Evolutionary conservation across 1,140 invertebrate genomes (phyloP).

Genomic region (Carcinoscorpius rotundicauda): DNA sequence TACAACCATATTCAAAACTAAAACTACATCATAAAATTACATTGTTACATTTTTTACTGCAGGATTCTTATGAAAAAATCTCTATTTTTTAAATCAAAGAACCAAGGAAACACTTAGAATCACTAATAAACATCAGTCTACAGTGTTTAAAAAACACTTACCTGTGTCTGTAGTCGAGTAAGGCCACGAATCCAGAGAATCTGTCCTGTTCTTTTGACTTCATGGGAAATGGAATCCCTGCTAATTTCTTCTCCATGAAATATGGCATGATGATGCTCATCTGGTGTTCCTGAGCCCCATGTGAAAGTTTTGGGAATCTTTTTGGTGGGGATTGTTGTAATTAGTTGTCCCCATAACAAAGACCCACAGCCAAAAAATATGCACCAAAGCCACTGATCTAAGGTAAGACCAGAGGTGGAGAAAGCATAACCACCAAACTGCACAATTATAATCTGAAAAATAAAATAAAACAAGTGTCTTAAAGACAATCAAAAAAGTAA

Average conservation of each 20-base stretch:
- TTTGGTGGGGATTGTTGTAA: slow-evolving; percentile 88
- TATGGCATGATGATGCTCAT: slow-evolving; percentile 71
- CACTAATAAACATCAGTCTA: too few species aligned
- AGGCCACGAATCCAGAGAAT: slow-evolving; percentile 98
- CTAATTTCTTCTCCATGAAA: slow-evolving; percentile 69
- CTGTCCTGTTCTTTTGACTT: slow-evolving; percentile 81
- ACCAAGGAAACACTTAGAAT: too few species aligned
- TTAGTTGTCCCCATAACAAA: slow-evolving; percentile 92
- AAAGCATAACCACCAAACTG: slow-evolving; percentile 96
- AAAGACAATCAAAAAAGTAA: too few species aligned
- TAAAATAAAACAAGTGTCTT: not conserved
- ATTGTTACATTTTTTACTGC: too few species aligned
- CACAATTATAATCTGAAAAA: slow-evolving; percentile 75
- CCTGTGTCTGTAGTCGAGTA: slow-evolving; percentile 97
- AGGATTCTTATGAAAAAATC: too few species aligned
- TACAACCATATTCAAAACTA: too few species aligned
- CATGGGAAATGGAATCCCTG: slow-evolving; percentile 60
- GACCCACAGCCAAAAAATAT: slow-evolving; percentile 91
- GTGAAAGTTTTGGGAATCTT: slow-evolving; percentile 75
- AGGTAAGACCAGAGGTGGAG: slow-evolving; percentile 69
- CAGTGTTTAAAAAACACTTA: slow-evolving; percentile 42
- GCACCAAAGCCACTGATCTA: slow-evolving; percentile 99
- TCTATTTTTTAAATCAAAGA: too few species aligned
- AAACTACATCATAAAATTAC: too few species aligned
- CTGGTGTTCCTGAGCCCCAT: slow-evolving; percentile 76